Conservation (phyloP, 1,140 invertebrate species). For the Chionoecetes opilio region DNA sequence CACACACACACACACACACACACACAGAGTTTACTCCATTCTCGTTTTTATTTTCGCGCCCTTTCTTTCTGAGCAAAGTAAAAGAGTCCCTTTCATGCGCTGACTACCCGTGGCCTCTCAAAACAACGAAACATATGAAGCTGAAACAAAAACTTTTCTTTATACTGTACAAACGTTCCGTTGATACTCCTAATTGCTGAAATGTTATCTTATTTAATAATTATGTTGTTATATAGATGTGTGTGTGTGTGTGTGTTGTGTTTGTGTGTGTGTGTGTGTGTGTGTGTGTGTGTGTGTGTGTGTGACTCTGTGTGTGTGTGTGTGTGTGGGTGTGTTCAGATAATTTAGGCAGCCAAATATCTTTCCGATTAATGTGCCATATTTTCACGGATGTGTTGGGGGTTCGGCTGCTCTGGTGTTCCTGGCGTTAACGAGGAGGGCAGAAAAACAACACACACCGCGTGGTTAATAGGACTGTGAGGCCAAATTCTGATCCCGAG, state of each 20-base stretch:
- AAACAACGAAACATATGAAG: neutral
- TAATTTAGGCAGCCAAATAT: no score
- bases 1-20: slow-evolving; percentile 44
- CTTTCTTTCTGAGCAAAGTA: neutral
- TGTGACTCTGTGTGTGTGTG: no score
- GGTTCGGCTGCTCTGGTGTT: no score
- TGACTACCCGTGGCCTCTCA: neutral
- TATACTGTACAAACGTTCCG: neutral
- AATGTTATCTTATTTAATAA: neutral
- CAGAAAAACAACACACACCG: no score
- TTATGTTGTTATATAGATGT: no score
- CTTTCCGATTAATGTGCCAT: no score
- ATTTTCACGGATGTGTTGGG: no score
- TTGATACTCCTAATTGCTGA: neutral
- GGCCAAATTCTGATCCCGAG: no score
- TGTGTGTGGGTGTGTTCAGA: no score
- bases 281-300: neutral
- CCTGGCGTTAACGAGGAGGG: no score
- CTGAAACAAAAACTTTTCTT: neutral
- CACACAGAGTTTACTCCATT: neutral
- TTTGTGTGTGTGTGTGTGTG: neutral
- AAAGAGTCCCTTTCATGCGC: neutral
- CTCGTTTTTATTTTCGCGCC: neutral
- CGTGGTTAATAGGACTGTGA: no score
- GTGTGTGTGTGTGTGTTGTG: neutral